Conservation (phyloP, 53 echinoderm and acorn worm species). For the Paelopatides confundens region DNA sequence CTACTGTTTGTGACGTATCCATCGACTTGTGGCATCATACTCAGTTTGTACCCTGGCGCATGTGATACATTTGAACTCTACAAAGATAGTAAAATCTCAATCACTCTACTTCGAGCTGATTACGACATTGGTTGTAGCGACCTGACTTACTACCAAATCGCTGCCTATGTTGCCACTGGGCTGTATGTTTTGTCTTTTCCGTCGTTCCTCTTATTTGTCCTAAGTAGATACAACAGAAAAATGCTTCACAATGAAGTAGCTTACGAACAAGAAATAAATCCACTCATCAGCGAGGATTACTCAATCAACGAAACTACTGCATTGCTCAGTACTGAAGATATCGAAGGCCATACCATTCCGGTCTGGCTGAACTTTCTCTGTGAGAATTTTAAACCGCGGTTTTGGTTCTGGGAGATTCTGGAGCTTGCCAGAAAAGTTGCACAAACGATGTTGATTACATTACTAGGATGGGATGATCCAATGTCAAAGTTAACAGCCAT, state of each 20-base stretch:
- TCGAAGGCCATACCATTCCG: neutral
- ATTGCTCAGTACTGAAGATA: neutral
- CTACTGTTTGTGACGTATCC: constrained; percentile 11
- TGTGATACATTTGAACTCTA: neutral
- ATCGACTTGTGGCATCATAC: neutral
- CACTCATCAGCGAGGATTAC: neutral
- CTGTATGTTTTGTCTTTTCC: neutral
- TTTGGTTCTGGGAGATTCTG: constrained; percentile 8
- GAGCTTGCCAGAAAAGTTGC: neutral
- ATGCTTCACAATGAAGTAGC: neutral
- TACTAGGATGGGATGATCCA: constrained; percentile 8
- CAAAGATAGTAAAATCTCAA: neutral
- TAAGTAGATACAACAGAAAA: neutral
- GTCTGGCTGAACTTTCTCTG: constrained; percentile 27
- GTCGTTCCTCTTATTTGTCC: neutral
- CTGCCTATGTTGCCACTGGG: neutral
- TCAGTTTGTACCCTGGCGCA: neutral
- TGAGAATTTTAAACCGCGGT: neutral
- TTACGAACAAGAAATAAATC: no score
- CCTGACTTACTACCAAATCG: neutral
- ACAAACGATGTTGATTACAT: neutral
- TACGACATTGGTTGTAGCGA: neutral
- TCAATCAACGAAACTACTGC: neutral
- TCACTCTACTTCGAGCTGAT: constrained; percentile 1
- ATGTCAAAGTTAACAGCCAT: neutral